Conservation (phyloP, 2,888 invertebrate genomes). For the Strigamia transsilvanica region DNA sequence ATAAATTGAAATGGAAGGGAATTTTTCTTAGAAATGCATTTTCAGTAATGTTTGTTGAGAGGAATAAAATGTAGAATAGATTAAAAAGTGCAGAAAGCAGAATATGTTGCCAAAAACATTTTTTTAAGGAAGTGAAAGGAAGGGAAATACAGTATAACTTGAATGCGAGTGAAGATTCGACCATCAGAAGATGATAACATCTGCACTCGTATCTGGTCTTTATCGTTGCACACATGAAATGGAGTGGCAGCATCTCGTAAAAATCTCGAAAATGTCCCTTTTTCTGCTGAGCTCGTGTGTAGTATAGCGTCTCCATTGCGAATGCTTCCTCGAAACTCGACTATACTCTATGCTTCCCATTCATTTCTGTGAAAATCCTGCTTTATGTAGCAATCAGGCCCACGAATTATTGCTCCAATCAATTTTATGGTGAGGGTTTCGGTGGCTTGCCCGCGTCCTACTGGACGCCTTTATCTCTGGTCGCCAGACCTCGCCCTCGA, state of each 20-base stretch:
- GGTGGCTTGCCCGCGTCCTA: conserved; percentile 48
- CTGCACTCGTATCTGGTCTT: conserved; percentile 47
- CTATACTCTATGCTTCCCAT: conserved; percentile 49
- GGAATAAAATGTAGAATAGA: neutral
- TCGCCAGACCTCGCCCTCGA: conserved; percentile 53
- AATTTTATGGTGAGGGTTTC: conserved; percentile 51
- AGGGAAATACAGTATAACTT: neutral
- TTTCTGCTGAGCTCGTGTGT: conserved; percentile 27
- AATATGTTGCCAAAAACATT: too few species aligned
- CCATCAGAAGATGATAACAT: conserved; percentile 35
- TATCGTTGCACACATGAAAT: conserved; percentile 43
- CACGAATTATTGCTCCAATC: conserved; percentile 40
- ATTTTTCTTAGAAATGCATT: conserved; percentile 14
- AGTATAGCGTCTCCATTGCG: conserved; percentile 23
- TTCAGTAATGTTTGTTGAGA: neutral
- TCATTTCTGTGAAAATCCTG: conserved; percentile 52
- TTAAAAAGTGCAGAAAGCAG: neutral
- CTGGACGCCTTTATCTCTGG: conserved; percentile 53
- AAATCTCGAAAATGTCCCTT: conserved; percentile 45
- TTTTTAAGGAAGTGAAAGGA: conserved; percentile 7
- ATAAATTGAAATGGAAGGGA: conserved; percentile 8
- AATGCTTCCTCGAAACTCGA: conserved; percentile 42
- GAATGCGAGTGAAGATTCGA: conserved; percentile 41
- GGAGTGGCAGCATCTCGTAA: conserved; percentile 43
- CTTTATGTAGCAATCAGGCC: conserved; percentile 53